Percentiles rank a stretch among this genome's conserved stretches.
phyloP scores from a whole-genome alignment of 1,140 invertebrate species.

The Venustaconcha ellipsiformis region DNA sequence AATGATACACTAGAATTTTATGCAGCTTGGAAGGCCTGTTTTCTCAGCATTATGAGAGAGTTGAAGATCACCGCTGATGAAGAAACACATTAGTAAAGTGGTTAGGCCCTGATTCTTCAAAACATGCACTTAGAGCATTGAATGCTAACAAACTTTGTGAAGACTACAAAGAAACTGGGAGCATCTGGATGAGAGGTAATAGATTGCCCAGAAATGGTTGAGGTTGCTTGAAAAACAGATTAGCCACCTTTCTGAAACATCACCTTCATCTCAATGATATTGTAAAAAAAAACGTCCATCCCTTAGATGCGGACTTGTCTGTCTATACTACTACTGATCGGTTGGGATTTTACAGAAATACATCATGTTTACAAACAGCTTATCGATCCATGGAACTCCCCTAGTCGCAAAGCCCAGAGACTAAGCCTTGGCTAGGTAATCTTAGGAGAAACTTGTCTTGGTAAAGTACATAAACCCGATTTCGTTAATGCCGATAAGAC shows the following conservation, averaged over 20 bases:
- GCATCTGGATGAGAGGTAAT: conserved; percentile 24
- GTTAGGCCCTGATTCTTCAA: conserved; percentile 22
- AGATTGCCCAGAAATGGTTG: conserved; percentile 25
- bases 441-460: conserved; percentile 1
- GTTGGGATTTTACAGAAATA: conserved; percentile 8
- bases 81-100: conserved; percentile 32
- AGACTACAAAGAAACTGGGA: conserved; percentile 12
- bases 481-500: too few relatives aligned
- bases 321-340: conserved; percentile 10
- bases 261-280: conserved; percentile 6
- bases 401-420: conserved; percentile 25
- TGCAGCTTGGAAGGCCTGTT: conserved; percentile 16
- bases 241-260: background rate
- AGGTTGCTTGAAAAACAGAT: conserved; percentile 8
- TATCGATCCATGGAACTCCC: conserved; percentile 2
- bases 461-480: too few relatives aligned
- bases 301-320: background rate
- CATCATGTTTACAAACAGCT: conserved; percentile 20
- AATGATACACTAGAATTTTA: conserved; percentile 13
- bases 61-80: conserved; percentile 15
- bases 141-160: background rate
- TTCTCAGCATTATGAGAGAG: conserved; percentile 16
- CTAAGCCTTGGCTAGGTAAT: conserved; percentile 23
- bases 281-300: background rate
- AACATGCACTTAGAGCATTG: conserved; percentile 17